Base-by-base conservation (phyloP, 2,888 invertebrate species). In the Pollenia labialis region DNA sequence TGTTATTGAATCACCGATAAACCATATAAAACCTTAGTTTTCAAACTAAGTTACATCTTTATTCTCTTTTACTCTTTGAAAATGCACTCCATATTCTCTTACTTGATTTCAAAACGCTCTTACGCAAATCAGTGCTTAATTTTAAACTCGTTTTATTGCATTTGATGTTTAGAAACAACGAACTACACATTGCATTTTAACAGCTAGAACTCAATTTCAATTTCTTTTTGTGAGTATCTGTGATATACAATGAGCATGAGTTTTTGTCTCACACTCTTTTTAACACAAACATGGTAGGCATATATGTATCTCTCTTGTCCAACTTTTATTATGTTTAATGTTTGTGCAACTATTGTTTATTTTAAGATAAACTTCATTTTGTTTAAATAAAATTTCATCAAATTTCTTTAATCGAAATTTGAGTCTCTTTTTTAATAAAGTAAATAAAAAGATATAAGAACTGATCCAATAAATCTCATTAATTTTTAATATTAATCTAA, bases 101-200 rank as follows among this genome's bases (percentile, higher is more conserved):
- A 66, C 16, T 4, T 16, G 9, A 9, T 18, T 42, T 16, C 23
- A 40, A 60, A 42, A 69, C 54, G 79, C 79, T 87, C 66, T 81
- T 62, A 23, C 16, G 23, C 44, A n/a, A 83, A 80, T 64, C 80
- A 66, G 52, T 75, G 83, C 83, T 77, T 84, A 58, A 74, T 42
- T 44, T 89, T 75, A 88, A 88, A 87, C 89, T 89, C 89, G 88
- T 79, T 76, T 71, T 85, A 85, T 87, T 91, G 90, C 89, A 91
- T 88, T 91, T 88, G 23, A 42, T 88, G 71, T 23, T 74, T 62
- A 80, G 62, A 46, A 60, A 66, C 14, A 50, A 23, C 44, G 9
- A 7, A 50, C 11, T 64, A 44, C 42, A 44, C 10, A 52, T 16
- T 81, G 72, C 72, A 66, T 56, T 81, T 81, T 66, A 46, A 71